A percentile compares a stretch with the other conserved stretches of the same genome.
Evolutionary conservation across 2,888 invertebrate species (phyloP).

Genomic region (Suillia variegata): DNA sequence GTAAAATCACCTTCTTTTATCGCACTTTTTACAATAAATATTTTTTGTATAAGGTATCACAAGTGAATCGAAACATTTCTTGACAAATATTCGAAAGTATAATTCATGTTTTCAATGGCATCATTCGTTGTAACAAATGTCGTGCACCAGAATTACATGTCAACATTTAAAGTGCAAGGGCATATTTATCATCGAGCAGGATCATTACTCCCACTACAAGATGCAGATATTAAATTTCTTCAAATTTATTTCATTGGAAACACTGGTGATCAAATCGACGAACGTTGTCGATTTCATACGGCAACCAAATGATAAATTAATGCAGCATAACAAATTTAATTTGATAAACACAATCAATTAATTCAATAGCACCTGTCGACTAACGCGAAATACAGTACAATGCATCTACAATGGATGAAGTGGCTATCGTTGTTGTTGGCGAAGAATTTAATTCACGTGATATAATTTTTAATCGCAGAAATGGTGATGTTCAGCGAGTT

Average conservation of each 20-base stretch:
- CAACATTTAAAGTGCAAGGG: slow-evolving; percentile 3
- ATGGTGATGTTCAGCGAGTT: slow-evolving; percentile 33
- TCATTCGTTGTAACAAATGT: neutral
- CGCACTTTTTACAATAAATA: too few relatives aligned
- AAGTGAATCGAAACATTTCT: neutral
- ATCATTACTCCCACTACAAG: slow-evolving; percentile 9
- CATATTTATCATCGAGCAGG: slow-evolving; percentile 17
- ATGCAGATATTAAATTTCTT: slow-evolving; percentile 8
- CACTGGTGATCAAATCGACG: neutral
- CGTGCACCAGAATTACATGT: neutral
- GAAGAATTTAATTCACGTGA: slow-evolving; percentile 42
- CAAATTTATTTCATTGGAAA: slow-evolving; percentile 16
- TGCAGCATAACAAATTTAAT: slow-evolving; percentile 16
- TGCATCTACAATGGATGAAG: slow-evolving; percentile 50
- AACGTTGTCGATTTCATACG: slow-evolving; percentile 4
- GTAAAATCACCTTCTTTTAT: too few relatives aligned
- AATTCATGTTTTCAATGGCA: neutral
- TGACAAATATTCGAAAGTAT: neutral
- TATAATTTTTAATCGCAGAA: slow-evolving; percentile 39
- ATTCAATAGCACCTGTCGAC: slow-evolving; percentile 35
- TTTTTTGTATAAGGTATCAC: too few relatives aligned
- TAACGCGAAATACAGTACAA: slow-evolving; percentile 43
- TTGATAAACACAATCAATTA: slow-evolving; percentile 41
- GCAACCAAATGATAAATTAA: slow-evolving; percentile 16
- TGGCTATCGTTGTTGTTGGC: slow-evolving; percentile 47